Base-by-base conservation (phyloP, 2,888 invertebrate species). In the Pseudoips prasinana region DNA sequence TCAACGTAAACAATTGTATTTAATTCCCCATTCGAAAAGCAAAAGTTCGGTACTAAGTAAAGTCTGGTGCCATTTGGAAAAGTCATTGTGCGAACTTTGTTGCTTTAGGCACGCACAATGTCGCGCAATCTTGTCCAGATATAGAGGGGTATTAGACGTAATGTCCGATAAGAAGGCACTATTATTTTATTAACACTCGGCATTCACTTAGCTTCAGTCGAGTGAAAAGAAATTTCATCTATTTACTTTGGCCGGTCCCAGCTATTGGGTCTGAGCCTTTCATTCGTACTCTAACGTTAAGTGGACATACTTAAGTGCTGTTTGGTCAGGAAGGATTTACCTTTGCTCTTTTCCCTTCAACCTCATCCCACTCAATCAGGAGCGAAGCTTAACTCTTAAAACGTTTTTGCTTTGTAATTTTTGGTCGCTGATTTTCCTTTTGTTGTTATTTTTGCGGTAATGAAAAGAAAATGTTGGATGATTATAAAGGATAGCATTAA, bases 241-340 rank as follows among this genome's bases (percentile, higher is more conserved):
- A 81, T 83, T 84, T 83, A 77, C 73, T 72, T 68, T 74, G 59
- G 61, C 63, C 64, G 53, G 63, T 63, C 56, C 38, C 54, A 29
- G 56, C 47, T 60, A 60, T 62, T 57, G 64, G 60, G 54, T 53
- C 58, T 54, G 55, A 52, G 68, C 59, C 45, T 77, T 78, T 79
- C 71, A 66, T 74, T 75, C 70, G 59, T 73, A 58, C 76, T 73
- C 65, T 69, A 63, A 63, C 67, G 69, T 62, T 81, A 85, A 87
- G 87, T 84, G 85, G 82, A 81, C 86, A 76, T 70, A 68, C 81
- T 83, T 78, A 71, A 85, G 85, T 82, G 79, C 66, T 85, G 76
- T 86, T 87, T 86, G 86, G 83, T 69, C 80, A 82, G 76, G 59
- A 74, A 77, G 79, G 87, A 85, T 87, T 85, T 81, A 81, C 81